Base-by-base conservation (phyloP, 2,797 vertebrate species). In the Craterocephalus amniculus region DNA sequence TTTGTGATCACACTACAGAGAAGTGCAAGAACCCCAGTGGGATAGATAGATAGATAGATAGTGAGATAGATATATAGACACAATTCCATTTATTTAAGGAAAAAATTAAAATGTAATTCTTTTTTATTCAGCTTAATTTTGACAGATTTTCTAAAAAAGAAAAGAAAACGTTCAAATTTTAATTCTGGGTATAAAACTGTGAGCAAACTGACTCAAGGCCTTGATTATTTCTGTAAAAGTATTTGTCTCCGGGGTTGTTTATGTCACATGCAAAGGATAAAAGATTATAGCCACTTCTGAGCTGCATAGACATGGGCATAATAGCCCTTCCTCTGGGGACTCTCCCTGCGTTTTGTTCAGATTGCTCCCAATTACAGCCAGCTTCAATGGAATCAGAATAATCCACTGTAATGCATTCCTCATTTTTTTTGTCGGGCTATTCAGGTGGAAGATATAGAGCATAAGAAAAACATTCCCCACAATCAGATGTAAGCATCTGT, bases 271-370 rank as follows among this genome's bases (percentile, higher is more conserved):
- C 71, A 79, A 83, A 69, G 80, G 78, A 87, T 84, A 82, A 89
- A 89, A 89, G 84, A 89, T 87, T 88, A 88, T 63, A 90, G 83
- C 74, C 84, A 88, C 86, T 87, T 88, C 70, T 72, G 79, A 90
- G 85, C 84, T 70, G 77, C 83, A 78, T 22, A 88, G 87, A 88
- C 83, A 86, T 48, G 78, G 70, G 63, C 83, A 91, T 86, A 87
- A 90, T 80, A 78, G 86, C 75, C 61, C 74, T 49, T 69, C 80
- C 88, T 87, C 87, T 78, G 66, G 85, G 80, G 84, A 84, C 67
- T 51, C 34, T 78, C 78, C 74, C 56, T 80, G 79, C 83, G 78
- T 90, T 86, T 88, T 86, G 72, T 82, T 70, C 35, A 0, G 76
- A 88, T 74, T 74, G 78, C 76, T 89, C 82, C 89, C 88, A 91